phyloP scores from a whole-genome alignment of 2,797 vertebrate species.

The Sebastes minor region DNA sequence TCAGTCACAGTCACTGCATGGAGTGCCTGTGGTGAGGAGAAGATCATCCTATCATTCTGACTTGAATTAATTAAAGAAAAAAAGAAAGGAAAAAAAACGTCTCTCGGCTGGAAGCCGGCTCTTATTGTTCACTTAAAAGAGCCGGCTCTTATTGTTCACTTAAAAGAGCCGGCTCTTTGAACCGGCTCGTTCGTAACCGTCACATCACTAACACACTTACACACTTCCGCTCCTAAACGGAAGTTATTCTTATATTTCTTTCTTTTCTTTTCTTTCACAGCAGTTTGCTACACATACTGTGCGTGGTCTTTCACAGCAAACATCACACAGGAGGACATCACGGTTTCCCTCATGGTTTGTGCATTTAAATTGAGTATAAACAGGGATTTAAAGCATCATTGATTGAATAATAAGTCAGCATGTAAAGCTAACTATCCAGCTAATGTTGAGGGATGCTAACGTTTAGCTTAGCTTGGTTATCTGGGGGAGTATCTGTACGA shows the following conservation, averaged over 20 bases:
- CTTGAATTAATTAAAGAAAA: too few species aligned
- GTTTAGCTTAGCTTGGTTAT: neutral
- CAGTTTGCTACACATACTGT: rapidly evolving
- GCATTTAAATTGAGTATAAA: rapidly evolving
- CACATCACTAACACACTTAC: neutral
- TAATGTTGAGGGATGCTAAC: rapidly evolving
- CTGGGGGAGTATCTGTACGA: rapidly evolving
- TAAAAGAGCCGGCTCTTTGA: too few species aligned
- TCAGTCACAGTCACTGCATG: too few species aligned
- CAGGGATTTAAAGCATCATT: neutral
- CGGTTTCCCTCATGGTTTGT: neutral
- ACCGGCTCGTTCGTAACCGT: rapidly evolving
- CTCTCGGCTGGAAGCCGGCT: too few species aligned
- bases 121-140: too few species aligned
- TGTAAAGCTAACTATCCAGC: neutral
- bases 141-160: too few species aligned
- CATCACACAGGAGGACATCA: neutral
- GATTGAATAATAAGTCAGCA: neutral
- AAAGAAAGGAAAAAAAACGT: too few species aligned
- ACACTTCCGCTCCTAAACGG: neutral
- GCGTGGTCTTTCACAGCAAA: neutral
- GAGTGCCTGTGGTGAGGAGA: rapidly evolving
- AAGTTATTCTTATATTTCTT: neutral
- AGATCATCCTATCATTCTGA: rapidly evolving
- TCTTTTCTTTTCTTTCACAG: neutral